Percentiles rank a stretch among this genome's conserved stretches.
Evolutionary conservation across 2,888 invertebrate genomes (phyloP).

Genomic region (Perizoma flavofasciatum): DNA sequence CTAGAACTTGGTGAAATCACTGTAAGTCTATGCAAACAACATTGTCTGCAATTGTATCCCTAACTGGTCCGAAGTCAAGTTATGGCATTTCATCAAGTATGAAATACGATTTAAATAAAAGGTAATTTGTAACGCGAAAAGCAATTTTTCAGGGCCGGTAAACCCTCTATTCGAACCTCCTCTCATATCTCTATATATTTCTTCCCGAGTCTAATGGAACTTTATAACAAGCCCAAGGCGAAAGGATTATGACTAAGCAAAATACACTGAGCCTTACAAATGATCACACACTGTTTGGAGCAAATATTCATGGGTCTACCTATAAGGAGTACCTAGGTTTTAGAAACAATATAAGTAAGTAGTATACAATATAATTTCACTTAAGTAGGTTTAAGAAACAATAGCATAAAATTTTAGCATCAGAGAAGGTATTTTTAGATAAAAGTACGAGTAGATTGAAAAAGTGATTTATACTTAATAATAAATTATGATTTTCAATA

Average conservation of each 20-base stretch:
- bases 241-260: constrained; percentile 31
- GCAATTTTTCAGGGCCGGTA: constrained; percentile 34
- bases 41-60: no score
- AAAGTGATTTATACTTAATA: no score
- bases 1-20: no score
- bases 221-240: constrained; percentile 11
- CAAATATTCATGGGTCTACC: background rate
- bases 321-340: background rate
- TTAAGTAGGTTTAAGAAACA: constrained; percentile 1
- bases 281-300: background rate
- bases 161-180: constrained; percentile 22
- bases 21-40: no score
- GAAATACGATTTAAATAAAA: no score
- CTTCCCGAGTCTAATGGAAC: constrained; percentile 25
- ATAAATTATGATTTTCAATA: no score
- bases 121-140: constrained; percentile 32
- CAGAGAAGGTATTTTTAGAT: no score
- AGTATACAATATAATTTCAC: no score
- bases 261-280: constrained; percentile 20
- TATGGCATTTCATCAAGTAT: no score
- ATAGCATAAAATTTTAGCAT: no score
- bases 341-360: background rate
- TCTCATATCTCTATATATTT: background rate
- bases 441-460: no score
- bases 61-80: no score